Evolutionary conservation across 2,888 invertebrate genomes (phyloP).

Genomic region (Pammene aurita): DNA sequence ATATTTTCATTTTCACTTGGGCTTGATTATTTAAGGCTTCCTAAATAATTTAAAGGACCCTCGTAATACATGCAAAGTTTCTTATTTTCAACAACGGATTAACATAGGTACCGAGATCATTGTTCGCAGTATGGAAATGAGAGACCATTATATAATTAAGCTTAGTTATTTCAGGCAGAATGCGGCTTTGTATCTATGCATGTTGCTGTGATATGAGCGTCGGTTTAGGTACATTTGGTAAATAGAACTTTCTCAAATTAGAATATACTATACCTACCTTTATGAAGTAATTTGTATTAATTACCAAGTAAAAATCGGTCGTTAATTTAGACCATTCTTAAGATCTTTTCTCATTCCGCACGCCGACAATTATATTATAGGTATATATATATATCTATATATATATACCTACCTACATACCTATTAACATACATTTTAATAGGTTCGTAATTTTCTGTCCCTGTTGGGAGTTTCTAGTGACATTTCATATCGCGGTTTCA

Average conservation of each 20-base stretch:
- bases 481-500: no score
- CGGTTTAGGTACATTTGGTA: neutral
- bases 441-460: no score
- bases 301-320: neutral
- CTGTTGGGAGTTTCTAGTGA: no score
- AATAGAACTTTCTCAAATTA: neutral
- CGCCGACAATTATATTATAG: no score
- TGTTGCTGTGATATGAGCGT: neutral
- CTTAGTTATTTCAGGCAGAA: slow-evolving; percentile 5
- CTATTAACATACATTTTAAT: no score
- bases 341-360: no score
- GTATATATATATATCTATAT: no score
- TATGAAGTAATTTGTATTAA: neutral
- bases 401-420: no score
- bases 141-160: slow-evolving; percentile 16
- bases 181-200: slow-evolving; percentile 3
- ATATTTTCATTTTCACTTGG: slow-evolving; percentile 17
- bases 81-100: slow-evolving; percentile 29
- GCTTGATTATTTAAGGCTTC: slow-evolving; percentile 21
- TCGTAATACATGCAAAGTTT: slow-evolving; percentile 23
- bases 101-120: slow-evolving; percentile 14
- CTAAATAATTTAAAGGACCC: slow-evolving; percentile 19
- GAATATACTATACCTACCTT: no score
- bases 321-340: no score
- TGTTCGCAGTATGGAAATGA: slow-evolving; percentile 27